Conservation (phyloP, 2,113 vertebrate species). For the Numenius arquata region DNA sequence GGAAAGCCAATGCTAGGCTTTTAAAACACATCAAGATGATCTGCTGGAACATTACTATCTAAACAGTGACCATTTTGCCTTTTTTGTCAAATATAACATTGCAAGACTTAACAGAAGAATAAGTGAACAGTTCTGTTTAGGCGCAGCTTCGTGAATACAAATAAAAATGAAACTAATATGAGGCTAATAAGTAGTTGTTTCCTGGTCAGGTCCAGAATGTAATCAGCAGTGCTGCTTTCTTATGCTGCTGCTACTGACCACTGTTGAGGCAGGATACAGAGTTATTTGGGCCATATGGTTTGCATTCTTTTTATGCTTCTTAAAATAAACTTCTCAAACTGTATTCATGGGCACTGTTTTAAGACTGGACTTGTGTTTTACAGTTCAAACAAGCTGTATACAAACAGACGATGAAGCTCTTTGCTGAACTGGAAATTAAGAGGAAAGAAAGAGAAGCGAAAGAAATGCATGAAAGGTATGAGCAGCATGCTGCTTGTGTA, state of each 20-base stretch:
- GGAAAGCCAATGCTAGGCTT: background rate
- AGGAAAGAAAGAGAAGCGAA: constrained; percentile 98
- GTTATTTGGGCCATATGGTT: background rate
- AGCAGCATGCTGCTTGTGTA: background rate
- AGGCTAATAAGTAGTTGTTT: background rate
- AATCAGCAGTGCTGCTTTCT: background rate
- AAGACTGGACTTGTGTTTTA: constrained; percentile 38
- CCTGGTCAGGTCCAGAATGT: background rate
- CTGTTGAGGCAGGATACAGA: background rate
- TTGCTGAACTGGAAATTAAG: constrained; percentile 98
- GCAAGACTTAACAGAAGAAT: background rate
- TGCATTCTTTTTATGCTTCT: background rate
- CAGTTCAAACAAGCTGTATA: constrained; percentile 97
- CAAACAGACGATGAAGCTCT: constrained; percentile 99
- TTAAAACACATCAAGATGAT: background rate
- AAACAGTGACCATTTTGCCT: background rate
- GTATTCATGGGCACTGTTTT: background rate
- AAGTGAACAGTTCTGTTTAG: background rate
- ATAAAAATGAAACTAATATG: background rate
- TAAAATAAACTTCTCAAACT: background rate
- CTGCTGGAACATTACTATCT: background rate
- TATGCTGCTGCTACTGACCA: background rate
- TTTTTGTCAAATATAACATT: background rate
- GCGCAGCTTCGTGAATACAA: background rate
- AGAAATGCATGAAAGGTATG: constrained; percentile 98